These are phyloP conservation scores for Dolichomitus sp. DNA, from an alignment of 2,888 invertebrate species.

Conservation along the genomic window DNA sequence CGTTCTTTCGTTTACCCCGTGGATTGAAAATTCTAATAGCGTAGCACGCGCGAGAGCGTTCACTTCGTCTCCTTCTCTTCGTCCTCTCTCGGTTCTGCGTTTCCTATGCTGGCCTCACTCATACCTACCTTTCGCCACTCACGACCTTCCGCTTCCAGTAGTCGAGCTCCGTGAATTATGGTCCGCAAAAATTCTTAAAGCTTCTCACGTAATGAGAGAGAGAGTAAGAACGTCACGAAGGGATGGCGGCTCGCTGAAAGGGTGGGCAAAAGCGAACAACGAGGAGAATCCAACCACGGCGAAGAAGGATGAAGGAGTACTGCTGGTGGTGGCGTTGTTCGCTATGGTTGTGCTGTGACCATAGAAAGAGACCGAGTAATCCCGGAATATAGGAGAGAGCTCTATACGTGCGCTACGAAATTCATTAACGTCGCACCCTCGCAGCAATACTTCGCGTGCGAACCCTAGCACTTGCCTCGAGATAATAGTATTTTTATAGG, in stretches of 20 bases:
- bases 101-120: slow-evolving; percentile 41
- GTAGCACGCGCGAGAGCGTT: slow-evolving; percentile 54
- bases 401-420: slow-evolving; percentile 72
- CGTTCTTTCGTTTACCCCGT: slow-evolving; percentile 48
- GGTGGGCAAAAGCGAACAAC: slow-evolving; percentile 3
- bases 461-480: slow-evolving; percentile 73
- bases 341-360: slow-evolving; percentile 10
- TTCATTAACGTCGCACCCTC: slow-evolving; percentile 74
- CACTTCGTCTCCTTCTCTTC: slow-evolving; percentile 25
- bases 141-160: slow-evolving; percentile 70
- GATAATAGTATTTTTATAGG: slow-evolving; percentile 79
- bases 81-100: slow-evolving; percentile 3
- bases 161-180: slow-evolving; percentile 77
- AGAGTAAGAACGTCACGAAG: slow-evolving; percentile 16
- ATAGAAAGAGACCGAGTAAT: slow-evolving; percentile 67
- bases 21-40: slow-evolving; percentile 75
- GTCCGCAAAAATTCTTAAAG: slow-evolving; percentile 78
- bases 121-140: slow-evolving; percentile 70
- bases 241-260: slow-evolving; percentile 32
- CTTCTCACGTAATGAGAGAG: slow-evolving; percentile 81
- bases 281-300: slow-evolving; percentile 19
- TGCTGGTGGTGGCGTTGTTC: slow-evolving; percentile 12
- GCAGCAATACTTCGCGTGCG: slow-evolving; percentile 58
- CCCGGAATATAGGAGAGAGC: slow-evolving; percentile 63
- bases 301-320: slow-evolving; percentile 31